phyloP scores from a whole-genome alignment of 2,888 invertebrate genomes.

The Acleris literana region DNA sequence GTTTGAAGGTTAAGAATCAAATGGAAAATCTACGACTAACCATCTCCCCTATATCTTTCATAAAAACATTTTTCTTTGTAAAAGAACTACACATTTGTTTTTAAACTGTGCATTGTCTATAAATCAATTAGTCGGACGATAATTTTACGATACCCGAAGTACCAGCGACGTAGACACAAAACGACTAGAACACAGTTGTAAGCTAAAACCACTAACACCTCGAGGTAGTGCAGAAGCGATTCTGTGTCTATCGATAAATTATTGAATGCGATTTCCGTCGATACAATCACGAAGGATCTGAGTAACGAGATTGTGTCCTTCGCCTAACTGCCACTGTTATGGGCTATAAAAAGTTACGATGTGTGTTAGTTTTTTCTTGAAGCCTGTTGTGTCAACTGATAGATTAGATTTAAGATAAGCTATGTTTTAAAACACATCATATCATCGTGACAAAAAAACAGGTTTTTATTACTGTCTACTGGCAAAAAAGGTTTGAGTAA shows the following conservation, averaged over 20 bases:
- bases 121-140: too few species aligned
- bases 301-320: conserved; percentile 46
- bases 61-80: too few species aligned
- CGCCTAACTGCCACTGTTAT: conserved; percentile 21
- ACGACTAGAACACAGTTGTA: background rate
- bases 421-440: background rate
- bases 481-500: too few species aligned
- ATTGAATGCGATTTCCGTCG: conserved; percentile 46
- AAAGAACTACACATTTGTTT: too few species aligned
- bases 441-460: background rate
- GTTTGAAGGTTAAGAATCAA: too few species aligned
- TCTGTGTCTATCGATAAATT: conserved; percentile 44
- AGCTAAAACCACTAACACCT: background rate
- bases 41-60: too few species aligned
- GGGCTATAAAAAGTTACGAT: conserved; percentile 31
- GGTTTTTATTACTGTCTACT: too few species aligned
- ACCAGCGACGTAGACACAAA: too few species aligned
- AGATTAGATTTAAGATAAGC: background rate
- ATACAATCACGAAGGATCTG: conserved; percentile 48
- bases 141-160: too few species aligned
- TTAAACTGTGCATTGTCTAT: too few species aligned
- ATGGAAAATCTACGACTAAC: too few species aligned
- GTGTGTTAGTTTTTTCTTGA: conserved; percentile 2
- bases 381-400: too few species aligned
- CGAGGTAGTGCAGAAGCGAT: background rate